phyloP scores from a whole-genome alignment of 2,113 vertebrate species.

The Equus quagga region DNA sequence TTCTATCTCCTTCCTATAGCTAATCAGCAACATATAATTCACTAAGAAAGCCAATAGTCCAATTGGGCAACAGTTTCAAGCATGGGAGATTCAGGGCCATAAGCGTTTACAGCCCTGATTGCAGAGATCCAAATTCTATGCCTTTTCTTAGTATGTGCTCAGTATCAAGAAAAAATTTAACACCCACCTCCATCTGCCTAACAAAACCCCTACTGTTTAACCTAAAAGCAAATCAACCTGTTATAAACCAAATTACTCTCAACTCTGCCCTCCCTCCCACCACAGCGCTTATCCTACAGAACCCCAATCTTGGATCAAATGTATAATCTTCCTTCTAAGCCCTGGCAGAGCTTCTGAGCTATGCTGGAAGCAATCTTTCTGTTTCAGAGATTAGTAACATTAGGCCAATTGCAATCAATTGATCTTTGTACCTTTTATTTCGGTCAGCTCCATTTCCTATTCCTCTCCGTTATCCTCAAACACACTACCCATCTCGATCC shows the following conservation, averaged over 20 bases:
- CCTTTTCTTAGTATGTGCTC: not conserved
- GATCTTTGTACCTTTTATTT: not conserved
- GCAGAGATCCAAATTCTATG: not conserved
- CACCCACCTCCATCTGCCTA: not conserved
- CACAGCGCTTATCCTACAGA: not conserved
- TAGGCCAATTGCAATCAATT: not conserved
- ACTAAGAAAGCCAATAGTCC: not conserved
- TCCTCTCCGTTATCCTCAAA: not conserved
- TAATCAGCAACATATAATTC: not conserved
- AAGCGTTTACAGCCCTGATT: not conserved
- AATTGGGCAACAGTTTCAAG: not conserved
- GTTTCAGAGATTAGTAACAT: not conserved
- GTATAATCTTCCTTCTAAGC: not conserved
- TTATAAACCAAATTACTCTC: not conserved
- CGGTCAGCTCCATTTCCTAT: not conserved
- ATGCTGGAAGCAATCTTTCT: not conserved
- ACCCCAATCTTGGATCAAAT: not conserved
- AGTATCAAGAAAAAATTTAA: not conserved
- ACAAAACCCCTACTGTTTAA: constrained; percentile 14
- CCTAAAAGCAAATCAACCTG: not conserved
- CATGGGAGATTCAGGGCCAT: not conserved
- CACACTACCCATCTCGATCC: not conserved
- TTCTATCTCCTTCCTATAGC: not conserved
- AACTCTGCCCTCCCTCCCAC: not conserved
- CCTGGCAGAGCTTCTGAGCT: not conserved